Evolutionary conservation across 2,113 vertebrate genomes (phyloP), one percentile per base, ranked within the genome.

Genomic region (Cardinalis cardinalis): DNA sequence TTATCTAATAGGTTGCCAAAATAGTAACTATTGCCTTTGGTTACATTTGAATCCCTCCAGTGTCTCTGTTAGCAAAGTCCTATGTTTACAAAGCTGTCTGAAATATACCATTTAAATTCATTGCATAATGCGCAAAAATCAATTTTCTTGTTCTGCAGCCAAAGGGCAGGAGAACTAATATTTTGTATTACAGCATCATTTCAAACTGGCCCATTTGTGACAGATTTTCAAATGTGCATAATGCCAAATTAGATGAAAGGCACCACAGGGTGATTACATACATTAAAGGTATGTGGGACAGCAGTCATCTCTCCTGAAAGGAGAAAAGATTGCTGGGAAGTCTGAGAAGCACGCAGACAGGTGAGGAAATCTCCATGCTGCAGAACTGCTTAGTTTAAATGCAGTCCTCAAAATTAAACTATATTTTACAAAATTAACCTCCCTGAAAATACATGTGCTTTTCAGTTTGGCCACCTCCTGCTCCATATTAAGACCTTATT

Each of bases 21-120:
- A 90, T 55, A 59, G 28, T 77, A 92, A 69, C 63, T 63, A 48
- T 60, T 61, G 43, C 51, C 75, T 90, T 89, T 87, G 55, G 78
- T 82, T 78, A 76, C 51, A 8, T 94, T 81, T 84, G 58, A 72
- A 74, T 83, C 46, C 52, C 56, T 91, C 31, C n/a, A 85, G 43
- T 49, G 21, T 73, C 44, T 90, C 84, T 92, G 48, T 87, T 92
- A 92, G 68, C 68, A 53, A 93, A 89, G 49, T 52, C 51, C 63
- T 79, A 18, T 90, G n/a, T 90, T 95, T 94, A 90, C 87, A 94
- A 89, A 95, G 19, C 68, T 87, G 52, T 85, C 68, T 89, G 74
- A 93, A 93, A 85, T 76, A 56, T 34, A 89, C 36, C 59, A 85
- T 93, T 95, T 89, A 93, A 92, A 94, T 93, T 95, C 84, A 93